Evolutionary conservation across 2,888 invertebrate genomes (phyloP), one percentile per base, ranked within the genome.

Genomic region (Rhodophaea formosa): DNA sequence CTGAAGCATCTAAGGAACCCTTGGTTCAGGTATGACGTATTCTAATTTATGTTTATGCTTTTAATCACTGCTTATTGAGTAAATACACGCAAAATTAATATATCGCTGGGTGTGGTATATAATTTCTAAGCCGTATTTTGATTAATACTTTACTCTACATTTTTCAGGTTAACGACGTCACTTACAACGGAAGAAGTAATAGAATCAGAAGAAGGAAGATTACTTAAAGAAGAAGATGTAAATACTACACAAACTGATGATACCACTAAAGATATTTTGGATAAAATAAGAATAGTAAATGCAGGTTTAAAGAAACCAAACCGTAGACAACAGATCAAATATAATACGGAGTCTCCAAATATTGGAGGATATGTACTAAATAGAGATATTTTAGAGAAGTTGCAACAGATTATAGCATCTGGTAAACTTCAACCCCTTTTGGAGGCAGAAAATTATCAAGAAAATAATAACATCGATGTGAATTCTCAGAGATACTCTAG

Each of bases 251-350:
- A 72, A 16, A 62, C 64, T 44, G 68, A 77, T 52, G 60, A 69
- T 2, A 71, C 66, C 35, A 79, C 83, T 6, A 75, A 70, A 73
- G 88, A 92, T 35, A 93, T 93, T 57, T 71, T 93, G 30, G 86
- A 92, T 43, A 93, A 93, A 79, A 93, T 93, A 61, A 88, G 86
- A 68, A 80, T 84, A 59, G 84, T 93, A 5, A 93, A 93, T 67
- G 83, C 87, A 49, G 84, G 85, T 16, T 64, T 90, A 5, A 72
- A 86, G 71, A 80, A 90, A 81, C 77, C 86, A 44, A 68, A 71
- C 23, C 78, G 71, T 61, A 73, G 75, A 61, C 77, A 75, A 57
- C 80, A 79, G 59, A 66, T 75, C 0, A 79, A 78, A 53, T 81
- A 75, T 67, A 82, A 82, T 45, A 69, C 73, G 7, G 74, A 77